These are phyloP conservation scores for Bovichtus variegatus DNA, from an alignment of 2,797 vertebrate species.

Conservation along the genomic window DNA sequence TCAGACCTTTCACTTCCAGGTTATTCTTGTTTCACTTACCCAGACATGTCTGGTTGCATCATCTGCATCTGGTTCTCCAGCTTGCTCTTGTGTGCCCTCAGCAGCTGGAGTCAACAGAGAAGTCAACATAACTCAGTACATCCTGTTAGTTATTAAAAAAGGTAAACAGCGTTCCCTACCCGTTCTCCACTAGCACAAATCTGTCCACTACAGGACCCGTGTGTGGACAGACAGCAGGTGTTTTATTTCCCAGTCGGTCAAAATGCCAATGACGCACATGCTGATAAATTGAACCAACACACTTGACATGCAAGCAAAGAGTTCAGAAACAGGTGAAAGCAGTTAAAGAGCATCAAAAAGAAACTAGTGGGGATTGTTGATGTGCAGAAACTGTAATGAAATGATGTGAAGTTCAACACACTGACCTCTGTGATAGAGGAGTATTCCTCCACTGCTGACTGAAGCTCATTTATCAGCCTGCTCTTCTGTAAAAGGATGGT, in stretches of 20 bases:
- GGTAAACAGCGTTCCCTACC: neutral
- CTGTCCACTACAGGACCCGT: neutral
- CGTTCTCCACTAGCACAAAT: neutral
- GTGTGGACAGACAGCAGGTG: conserved; percentile 39
- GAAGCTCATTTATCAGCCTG: conserved; percentile 88
- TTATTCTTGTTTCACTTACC: conserved; percentile 79
- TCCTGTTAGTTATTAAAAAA: neutral
- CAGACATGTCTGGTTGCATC: conserved; percentile 88
- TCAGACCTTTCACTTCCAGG: neutral
- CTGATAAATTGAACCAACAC: conserved; percentile 4
- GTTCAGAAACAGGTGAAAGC: neutral
- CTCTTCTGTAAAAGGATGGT: conserved; percentile 83
- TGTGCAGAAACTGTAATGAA: neutral
- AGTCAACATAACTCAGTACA: conserved; percentile 26
- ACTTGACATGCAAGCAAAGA: neutral
- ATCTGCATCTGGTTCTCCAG: conserved; percentile 88
- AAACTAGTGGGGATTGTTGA: neutral
- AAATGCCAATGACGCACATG: neutral
- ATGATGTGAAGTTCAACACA: neutral
- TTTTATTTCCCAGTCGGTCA: conserved; percentile 34
- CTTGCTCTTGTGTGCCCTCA: conserved; percentile 89
- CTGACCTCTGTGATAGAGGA: conserved; percentile 89
- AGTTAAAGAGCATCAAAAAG: neutral
- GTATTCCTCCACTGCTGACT: conserved; percentile 87
- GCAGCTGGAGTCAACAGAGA: conserved; percentile 78